Evolutionary conservation across 1,140 invertebrate species (phyloP).

Genomic region (Dreissena rostriformis): DNA sequence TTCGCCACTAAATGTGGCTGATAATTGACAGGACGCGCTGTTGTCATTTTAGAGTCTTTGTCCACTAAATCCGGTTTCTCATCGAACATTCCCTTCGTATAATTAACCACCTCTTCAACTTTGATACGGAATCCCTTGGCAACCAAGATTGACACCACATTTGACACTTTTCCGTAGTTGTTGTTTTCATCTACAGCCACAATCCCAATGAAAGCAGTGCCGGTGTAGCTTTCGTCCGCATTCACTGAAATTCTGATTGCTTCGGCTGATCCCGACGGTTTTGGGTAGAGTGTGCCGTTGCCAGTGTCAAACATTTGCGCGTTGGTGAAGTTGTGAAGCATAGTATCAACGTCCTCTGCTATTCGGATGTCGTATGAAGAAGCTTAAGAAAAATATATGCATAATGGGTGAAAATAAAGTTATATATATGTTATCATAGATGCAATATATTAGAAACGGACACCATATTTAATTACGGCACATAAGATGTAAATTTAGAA

Average conservation of each 20-base stretch:
- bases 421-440: too few species aligned
- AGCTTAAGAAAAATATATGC: not conserved
- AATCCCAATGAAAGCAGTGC: not conserved
- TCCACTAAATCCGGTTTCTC: too few species aligned
- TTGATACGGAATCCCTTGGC: conserved; percentile 12
- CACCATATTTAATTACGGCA: too few species aligned
- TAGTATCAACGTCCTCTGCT: not conserved
- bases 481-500: too few species aligned
- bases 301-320: not conserved
- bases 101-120: not conserved
- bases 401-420: too few species aligned
- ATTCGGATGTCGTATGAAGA: conserved; percentile 4
- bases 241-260: conserved; percentile 7
- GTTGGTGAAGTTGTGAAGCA: not conserved
- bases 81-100: not conserved
- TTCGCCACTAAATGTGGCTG: too few species aligned
- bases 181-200: not conserved
- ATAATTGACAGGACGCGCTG: too few species aligned
- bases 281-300: not conserved
- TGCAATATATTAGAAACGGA: too few species aligned
- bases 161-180: conserved; percentile 6
- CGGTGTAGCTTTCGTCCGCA: conserved; percentile 1
- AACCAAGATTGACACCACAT: conserved; percentile 9
- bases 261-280: not conserved
- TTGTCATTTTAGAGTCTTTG: too few species aligned